Evolutionary conservation across 1,140 invertebrate species (phyloP).

Genomic region (Scaptomyza montana): DNA sequence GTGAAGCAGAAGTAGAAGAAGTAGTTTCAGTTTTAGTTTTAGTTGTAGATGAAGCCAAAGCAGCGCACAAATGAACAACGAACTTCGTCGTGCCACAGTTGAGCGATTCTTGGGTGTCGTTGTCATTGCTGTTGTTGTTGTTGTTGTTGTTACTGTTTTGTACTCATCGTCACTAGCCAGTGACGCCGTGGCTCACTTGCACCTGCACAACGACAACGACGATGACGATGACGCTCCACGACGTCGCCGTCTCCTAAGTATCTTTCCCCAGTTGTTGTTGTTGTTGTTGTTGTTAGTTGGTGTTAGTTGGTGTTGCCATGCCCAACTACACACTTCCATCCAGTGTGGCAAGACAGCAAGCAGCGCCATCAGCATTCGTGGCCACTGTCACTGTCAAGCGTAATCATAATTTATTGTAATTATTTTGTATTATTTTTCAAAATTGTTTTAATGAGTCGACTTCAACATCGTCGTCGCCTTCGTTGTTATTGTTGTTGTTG

Average conservation of each 20-base stretch:
- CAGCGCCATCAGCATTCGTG: slow-evolving; percentile 53
- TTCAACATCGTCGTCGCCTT: slow-evolving; percentile 31
- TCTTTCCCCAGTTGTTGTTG: slow-evolving; percentile 32
- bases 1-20: slow-evolving; percentile 20
- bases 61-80: slow-evolving; percentile 75
- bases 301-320: slow-evolving; percentile 39
- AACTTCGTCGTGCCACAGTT: slow-evolving; percentile 76
- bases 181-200: slow-evolving; percentile 60
- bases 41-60: slow-evolving; percentile 52
- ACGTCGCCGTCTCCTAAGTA: slow-evolving; percentile 37
- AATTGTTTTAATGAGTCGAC: slow-evolving; percentile 80
- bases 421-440: slow-evolving; percentile 83
- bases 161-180: slow-evolving; percentile 59
- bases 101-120: slow-evolving; percentile 78
- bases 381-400: slow-evolving; percentile 80
- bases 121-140: slow-evolving; percentile 40
- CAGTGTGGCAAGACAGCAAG: slow-evolving; percentile 25
- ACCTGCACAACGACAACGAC: slow-evolving; percentile 56
- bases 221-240: slow-evolving; percentile 6
- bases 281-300: slow-evolving; percentile 31
- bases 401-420: slow-evolving; percentile 83
- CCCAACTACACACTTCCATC: slow-evolving; percentile 49
- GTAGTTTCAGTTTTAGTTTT: neutral
- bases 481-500: slow-evolving; percentile 22
- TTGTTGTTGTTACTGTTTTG: slow-evolving; percentile 28